phyloP scores from a whole-genome alignment of 2,888 invertebrate genomes.

The Drosophila fungiperda region DNA sequence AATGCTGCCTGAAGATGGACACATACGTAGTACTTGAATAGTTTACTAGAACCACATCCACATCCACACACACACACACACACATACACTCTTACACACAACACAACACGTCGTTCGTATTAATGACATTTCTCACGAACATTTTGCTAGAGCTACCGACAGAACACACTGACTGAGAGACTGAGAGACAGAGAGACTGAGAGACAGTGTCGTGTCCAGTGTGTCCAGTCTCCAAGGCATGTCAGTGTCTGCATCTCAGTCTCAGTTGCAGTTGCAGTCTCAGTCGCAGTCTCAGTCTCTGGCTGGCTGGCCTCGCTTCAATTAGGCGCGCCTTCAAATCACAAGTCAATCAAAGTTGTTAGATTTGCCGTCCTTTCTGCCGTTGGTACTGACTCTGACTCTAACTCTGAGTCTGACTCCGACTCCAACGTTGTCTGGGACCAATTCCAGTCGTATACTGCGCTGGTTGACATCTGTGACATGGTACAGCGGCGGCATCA shows the following conservation, averaged over 20 bases:
- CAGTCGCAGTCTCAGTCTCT: slow-evolving; percentile 16
- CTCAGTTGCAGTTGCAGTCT: slow-evolving; percentile 15
- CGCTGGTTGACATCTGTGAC: slow-evolving; percentile 74
- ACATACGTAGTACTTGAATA: slow-evolving; percentile 38
- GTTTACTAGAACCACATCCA: slow-evolving; percentile 52
- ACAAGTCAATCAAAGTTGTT: slow-evolving; percentile 84
- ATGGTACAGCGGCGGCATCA: slow-evolving; percentile 82
- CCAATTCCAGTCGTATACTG: slow-evolving; percentile 33
- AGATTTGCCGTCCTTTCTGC: slow-evolving; percentile 75
- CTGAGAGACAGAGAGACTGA: slow-evolving; percentile 26
- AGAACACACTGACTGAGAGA: slow-evolving; percentile 32
- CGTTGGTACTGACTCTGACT: slow-evolving; percentile 10
- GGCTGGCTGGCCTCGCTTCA: slow-evolving; percentile 73
- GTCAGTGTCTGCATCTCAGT: slow-evolving; percentile 53
- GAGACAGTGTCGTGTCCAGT: slow-evolving; percentile 52
- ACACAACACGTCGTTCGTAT: slow-evolving; percentile 76
- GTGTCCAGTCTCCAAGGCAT: slow-evolving; percentile 63
- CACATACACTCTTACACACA: not conserved
- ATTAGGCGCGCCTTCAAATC: slow-evolving; percentile 83
- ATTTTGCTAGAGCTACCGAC: slow-evolving; percentile 72
- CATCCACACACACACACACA: slow-evolving; percentile 19
- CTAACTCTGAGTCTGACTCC: not conserved
- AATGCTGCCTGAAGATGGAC: slow-evolving; percentile 35
- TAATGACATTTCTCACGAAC: slow-evolving; percentile 80
- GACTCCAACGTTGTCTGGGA: slow-evolving; percentile 4